phyloP scores from a whole-genome alignment of 2,113 vertebrate species.

The Thalassoma bifasciatum region DNA sequence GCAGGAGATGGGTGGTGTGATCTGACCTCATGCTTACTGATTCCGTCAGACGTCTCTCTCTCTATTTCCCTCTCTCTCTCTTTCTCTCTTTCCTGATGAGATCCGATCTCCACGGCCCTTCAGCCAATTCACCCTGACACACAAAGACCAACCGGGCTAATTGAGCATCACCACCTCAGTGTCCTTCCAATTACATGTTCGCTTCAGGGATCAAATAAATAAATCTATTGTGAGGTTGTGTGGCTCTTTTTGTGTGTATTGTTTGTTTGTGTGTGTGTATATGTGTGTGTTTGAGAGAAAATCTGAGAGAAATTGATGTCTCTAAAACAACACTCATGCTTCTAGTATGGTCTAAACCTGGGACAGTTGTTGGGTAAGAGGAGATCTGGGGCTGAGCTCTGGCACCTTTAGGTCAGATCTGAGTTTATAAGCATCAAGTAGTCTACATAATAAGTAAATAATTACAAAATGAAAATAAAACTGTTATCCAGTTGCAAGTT shows the following conservation, averaged over 20 bases:
- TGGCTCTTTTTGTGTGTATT: neutral
- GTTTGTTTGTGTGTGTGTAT: neutral
- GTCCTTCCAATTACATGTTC: slow-evolving; percentile 52
- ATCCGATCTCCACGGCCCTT: slow-evolving; percentile 32
- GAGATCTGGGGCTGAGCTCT: neutral
- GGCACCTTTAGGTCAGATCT: neutral
- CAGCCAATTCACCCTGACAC: slow-evolving; percentile 53
- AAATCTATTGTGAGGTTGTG: neutral
- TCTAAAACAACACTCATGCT: slow-evolving; percentile 1
- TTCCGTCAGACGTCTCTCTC: slow-evolving; percentile 30
- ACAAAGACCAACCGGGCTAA: slow-evolving; percentile 32
- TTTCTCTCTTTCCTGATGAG: slow-evolving; percentile 46
- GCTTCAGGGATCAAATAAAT: slow-evolving; percentile 38
- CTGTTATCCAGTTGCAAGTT: too few species aligned
- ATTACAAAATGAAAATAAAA: too few species aligned
- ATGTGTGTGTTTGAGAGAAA: neutral
- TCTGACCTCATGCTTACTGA: slow-evolving; percentile 2
- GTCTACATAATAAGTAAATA: too few species aligned
- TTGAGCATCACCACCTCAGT: slow-evolving; percentile 50
- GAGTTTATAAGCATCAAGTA: too few species aligned
- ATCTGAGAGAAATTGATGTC: neutral
- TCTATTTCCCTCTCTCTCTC: too few species aligned
- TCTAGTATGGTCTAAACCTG: neutral
- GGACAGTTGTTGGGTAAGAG: neutral
- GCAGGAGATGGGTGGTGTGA: neutral